These are phyloP conservation scores for Bursaphelenchus mucronatus DNA, from an alignment of 1,140 invertebrate genomes.

Conservation along the genomic window DNA sequence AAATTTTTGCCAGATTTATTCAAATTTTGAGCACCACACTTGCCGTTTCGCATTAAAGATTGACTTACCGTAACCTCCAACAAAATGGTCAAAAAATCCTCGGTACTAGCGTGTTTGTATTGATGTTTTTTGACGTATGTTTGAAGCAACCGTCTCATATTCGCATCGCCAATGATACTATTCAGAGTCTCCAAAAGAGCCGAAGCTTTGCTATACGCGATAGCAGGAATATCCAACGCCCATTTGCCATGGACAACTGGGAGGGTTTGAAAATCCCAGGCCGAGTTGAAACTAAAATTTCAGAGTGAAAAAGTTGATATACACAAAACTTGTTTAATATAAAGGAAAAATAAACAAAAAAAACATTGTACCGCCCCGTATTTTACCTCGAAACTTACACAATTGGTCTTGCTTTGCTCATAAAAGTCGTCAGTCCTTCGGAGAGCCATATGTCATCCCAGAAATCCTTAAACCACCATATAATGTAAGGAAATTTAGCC, in stretches of 20 bases:
- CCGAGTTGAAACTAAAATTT: slow-evolving; percentile 27
- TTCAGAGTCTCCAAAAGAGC: slow-evolving; percentile 38
- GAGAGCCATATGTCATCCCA: slow-evolving; percentile 44
- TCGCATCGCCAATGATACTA: slow-evolving; percentile 29
- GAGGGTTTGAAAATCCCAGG: slow-evolving; percentile 27
- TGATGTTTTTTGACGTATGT: slow-evolving; percentile 32
- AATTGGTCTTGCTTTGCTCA: slow-evolving; percentile 21
- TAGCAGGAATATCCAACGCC: slow-evolving; percentile 31
- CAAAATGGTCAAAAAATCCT: slow-evolving; percentile 34
- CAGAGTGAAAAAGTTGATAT: neutral
- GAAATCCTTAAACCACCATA: slow-evolving; percentile 27
- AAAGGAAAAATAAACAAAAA: slow-evolving; percentile 17
- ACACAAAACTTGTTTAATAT: slow-evolving; percentile 14
- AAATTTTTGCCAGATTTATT: no score
- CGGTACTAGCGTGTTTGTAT: slow-evolving; percentile 28
- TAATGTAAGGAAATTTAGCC: slow-evolving; percentile 3
- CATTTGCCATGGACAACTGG: slow-evolving; percentile 29
- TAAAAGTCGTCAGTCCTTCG: slow-evolving; percentile 38
- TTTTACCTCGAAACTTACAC: slow-evolving; percentile 22
- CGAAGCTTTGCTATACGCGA: slow-evolving; percentile 38
- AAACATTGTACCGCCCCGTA: slow-evolving; percentile 6
- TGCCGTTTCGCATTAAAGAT: no score
- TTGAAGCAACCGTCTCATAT: slow-evolving; percentile 33
- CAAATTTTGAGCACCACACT: no score
- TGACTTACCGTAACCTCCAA: slow-evolving; percentile 16